Evolutionary conservation across 2,797 vertebrate genomes (phyloP).

Genomic region (Sarcoramphus papa): DNA sequence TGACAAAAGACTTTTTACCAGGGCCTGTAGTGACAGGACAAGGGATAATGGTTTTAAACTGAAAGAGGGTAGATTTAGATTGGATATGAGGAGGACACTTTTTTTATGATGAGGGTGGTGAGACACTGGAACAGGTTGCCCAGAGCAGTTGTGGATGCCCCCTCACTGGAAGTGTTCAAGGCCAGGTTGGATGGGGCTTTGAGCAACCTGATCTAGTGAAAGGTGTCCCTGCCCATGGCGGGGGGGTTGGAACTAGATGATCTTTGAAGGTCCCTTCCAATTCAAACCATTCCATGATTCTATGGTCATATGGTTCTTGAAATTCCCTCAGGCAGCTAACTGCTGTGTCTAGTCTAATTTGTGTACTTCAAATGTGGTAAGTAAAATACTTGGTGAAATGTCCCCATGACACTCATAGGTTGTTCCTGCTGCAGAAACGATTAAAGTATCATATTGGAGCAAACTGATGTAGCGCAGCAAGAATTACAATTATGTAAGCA

Average conservation of each 20-base stretch:
- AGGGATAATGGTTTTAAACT: neutral
- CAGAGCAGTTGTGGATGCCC: neutral
- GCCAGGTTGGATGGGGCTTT: neutral
- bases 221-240: neutral
- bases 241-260: neutral
- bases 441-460: neutral
- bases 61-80: neutral
- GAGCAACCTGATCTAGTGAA: neutral
- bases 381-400: neutral
- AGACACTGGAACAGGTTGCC: neutral
- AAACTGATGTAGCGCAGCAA: neutral
- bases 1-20: neutral
- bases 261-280: neutral
- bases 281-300: neutral
- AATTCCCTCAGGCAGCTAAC: neutral
- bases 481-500: neutral
- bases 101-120: neutral
- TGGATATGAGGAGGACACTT: neutral
- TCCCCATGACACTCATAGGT: neutral
- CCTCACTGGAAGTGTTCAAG: neutral
- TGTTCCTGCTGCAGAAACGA: neutral
- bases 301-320: neutral
- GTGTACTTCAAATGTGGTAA: neutral
- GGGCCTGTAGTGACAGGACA: neutral
- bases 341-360: neutral